Percentiles rank a stretch among this genome's conserved stretches.
These are phyloP conservation scores for Galerucella nymphaeae DNA, from an alignment of 2,888 invertebrate genomes.

Conservation along the genomic window DNA sequence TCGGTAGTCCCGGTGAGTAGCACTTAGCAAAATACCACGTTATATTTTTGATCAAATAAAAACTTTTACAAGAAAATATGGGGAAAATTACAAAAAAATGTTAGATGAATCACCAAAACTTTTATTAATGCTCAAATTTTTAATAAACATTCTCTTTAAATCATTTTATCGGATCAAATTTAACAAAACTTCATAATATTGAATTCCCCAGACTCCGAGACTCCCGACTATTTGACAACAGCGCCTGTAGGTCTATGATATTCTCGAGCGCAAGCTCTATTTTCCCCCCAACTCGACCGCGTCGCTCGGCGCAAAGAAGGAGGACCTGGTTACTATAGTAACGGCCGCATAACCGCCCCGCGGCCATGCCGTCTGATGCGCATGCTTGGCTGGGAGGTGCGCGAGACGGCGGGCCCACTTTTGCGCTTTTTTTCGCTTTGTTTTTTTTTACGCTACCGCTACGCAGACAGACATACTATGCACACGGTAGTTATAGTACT, in stretches of 20 bases:
- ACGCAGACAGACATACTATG: slow-evolving; percentile 23
- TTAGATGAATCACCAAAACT: too few relatives aligned
- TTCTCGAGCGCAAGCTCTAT: slow-evolving; percentile 37
- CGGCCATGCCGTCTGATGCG: slow-evolving; percentile 62
- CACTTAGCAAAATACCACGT: slow-evolving; percentile 40
- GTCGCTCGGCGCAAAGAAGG: slow-evolving; percentile 33
- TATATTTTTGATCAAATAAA: too few relatives aligned
- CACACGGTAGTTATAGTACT: slow-evolving; percentile 8
- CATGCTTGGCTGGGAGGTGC: slow-evolving; percentile 56
- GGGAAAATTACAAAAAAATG: too few relatives aligned
- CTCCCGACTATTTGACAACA: slow-evolving; percentile 12
- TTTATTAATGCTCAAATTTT: too few relatives aligned
- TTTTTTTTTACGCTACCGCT: slow-evolving; percentile 47
- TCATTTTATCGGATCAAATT: too few relatives aligned
- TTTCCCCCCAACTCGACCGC: slow-evolving; percentile 17
- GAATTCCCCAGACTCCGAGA: slow-evolving; percentile 24
- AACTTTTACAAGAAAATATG: too few relatives aligned
- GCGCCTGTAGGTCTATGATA: neutral
- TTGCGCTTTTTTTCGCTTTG: slow-evolving; percentile 43
- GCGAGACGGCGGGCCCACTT: slow-evolving; percentile 53
- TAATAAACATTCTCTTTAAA: too few relatives aligned
- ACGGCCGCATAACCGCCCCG: slow-evolving; percentile 67
- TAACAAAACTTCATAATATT: neutral
- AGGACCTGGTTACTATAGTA: slow-evolving; percentile 62
- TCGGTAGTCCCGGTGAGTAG: slow-evolving; percentile 87